Evolutionary conservation across 2,888 invertebrate genomes (phyloP).

Genomic region (Atethmia centrago): DNA sequence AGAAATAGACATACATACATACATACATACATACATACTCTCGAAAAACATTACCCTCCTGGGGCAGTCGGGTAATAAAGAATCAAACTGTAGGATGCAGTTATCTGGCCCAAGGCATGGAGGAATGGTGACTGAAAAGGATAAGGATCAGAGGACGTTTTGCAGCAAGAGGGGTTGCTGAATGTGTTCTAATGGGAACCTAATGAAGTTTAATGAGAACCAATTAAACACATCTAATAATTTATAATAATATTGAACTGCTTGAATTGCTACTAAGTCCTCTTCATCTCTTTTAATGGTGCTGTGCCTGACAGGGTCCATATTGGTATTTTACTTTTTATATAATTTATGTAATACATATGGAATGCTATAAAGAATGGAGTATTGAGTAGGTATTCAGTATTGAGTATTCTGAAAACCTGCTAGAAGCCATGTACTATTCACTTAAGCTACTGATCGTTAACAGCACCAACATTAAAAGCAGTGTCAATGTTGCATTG

Average conservation of each 20-base stretch:
- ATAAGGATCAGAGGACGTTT: not conserved
- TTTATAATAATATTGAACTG: too few species aligned
- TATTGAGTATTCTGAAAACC: not conserved
- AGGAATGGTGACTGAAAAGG: not conserved
- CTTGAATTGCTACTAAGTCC: too few species aligned
- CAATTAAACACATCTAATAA: too few species aligned
- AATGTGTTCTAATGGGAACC: not conserved
- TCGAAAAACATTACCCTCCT: too few species aligned
- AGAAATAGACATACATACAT: too few species aligned
- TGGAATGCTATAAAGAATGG: too few species aligned
- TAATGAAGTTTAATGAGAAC: too few species aligned
- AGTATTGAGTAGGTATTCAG: not conserved
- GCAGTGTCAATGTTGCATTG: constrained; percentile 21
- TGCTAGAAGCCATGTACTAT: not conserved
- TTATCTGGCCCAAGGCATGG: not conserved
- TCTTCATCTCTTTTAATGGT: too few species aligned
- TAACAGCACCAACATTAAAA: constrained; percentile 35
- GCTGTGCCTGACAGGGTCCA: too few species aligned
- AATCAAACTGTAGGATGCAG: not conserved
- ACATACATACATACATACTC: too few species aligned
- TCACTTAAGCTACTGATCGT: constrained; percentile 21
- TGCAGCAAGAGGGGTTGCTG: not conserved
- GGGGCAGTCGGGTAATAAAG: not conserved
- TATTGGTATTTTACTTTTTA: too few species aligned
- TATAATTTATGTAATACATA: too few species aligned